Conservation (phyloP, 2,888 invertebrate genomes). For the Lypha dubia region DNA sequence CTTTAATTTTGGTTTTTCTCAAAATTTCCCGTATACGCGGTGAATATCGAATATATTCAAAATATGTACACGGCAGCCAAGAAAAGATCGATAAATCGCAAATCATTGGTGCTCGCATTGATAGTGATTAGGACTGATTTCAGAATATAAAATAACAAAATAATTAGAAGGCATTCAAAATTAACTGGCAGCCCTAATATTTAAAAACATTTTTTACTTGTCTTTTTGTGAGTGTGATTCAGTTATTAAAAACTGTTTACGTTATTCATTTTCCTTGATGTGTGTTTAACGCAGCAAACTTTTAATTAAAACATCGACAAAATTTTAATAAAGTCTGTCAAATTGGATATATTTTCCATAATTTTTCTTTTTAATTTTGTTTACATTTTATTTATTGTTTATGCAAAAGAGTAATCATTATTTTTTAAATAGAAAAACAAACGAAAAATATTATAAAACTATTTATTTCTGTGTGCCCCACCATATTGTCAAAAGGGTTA, state of each 20-base stretch:
- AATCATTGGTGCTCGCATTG: too few relatives aligned
- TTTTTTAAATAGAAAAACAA: conserved; percentile 4
- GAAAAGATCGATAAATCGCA: too few relatives aligned
- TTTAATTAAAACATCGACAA: conserved; percentile 51
- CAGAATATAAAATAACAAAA: too few relatives aligned
- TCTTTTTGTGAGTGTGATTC: conserved; percentile 26
- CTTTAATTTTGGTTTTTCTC: too few relatives aligned
- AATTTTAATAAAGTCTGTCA: conserved; percentile 3
- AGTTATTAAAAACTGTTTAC: conserved; percentile 30
- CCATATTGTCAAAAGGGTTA: conserved; percentile 24
- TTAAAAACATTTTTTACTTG: neutral
- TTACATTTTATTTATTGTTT: conserved; percentile 50
- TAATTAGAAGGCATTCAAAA: too few relatives aligned
- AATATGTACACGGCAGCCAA: too few relatives aligned
- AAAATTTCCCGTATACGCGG: too few relatives aligned
- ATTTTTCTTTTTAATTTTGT: conserved; percentile 30
- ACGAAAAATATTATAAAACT: conserved; percentile 1
- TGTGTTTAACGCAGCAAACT: conserved; percentile 18
- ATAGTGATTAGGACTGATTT: too few relatives aligned
- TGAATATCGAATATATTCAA: too few relatives aligned
- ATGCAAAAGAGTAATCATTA: conserved; percentile 7
- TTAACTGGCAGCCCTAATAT: neutral
- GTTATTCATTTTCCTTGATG: conserved; percentile 15
- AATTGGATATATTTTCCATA: conserved; percentile 2
- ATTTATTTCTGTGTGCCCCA: neutral